Evolutionary conservation across 2,888 invertebrate genomes (phyloP), one percentile per base, ranked within the genome.

Genomic region (Mayetiola destructor): DNA sequence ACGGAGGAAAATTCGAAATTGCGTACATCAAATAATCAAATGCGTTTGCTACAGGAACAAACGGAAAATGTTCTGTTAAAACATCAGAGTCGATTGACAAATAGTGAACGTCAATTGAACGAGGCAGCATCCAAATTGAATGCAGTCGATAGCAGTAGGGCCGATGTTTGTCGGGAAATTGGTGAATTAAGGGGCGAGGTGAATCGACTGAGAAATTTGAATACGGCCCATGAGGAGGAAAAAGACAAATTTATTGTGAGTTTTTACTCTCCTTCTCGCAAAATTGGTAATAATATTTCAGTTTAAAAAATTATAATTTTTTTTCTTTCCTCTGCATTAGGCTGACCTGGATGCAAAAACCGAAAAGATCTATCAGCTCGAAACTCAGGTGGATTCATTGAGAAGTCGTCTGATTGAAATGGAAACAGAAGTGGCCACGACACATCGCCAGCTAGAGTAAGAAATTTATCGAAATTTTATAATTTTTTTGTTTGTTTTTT

Each of bases 41-140:
- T 82, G 18, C 78, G 86, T 69, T 77, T 81, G 61, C 74, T 86
- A 55, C 85, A 88, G 65, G 78, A 85, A 64, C 85, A 88, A 74
- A 84, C 85, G 4, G 87, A 88, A 69, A 79, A 81, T 64, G 80
- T 83, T 48, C 75, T 84, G 59, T 75, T 76, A 57, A 84, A 85
- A 62, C 75, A 81, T 58, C 85, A 86, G 68, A 77, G 76, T 66
- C 82, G 85, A 68, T 68, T 86, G 36, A 65, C 78, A 39, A 75
- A 77, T 61, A 70, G 78, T 12, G 84, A 85, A 67, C 78, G 76
- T 27, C 81, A 85, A 67, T 68, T 84, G 10, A 77, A 77, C 60
- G 68, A 76, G 58, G 76, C 80, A 9, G 77, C 80, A 66, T 78
- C 79, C 56, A 78, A 76, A 30, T 73, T 79, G 60, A 76, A 74